Evolutionary conservation across 2,113 vertebrate species (phyloP).

Genomic region (Columbina picui): DNA sequence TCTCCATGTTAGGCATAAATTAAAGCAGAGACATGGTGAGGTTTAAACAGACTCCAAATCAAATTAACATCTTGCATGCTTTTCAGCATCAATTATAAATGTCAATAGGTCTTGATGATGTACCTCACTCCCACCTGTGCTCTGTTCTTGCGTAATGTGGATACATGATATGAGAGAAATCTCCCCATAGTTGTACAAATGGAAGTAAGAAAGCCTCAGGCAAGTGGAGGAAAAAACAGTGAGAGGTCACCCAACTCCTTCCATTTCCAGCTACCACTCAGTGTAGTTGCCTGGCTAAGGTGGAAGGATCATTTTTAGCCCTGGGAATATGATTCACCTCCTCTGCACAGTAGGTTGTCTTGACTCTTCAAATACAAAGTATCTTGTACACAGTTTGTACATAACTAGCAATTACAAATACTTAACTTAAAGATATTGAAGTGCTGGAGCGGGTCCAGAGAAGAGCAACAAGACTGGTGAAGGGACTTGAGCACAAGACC

Average conservation of each 20-base stretch:
- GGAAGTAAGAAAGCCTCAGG: neutral
- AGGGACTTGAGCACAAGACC: no score
- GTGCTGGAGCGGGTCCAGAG: no score
- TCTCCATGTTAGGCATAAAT: accelerated
- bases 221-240: neutral
- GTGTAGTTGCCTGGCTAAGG: neutral
- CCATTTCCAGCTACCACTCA: neutral
- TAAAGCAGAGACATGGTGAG: neutral
- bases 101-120: neutral
- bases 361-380: neutral
- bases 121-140: neutral
- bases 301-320: neutral
- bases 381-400: neutral
- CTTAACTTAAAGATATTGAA: no score
- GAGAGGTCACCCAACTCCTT: neutral
- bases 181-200: neutral
- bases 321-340: neutral
- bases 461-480: no score
- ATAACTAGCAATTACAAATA: neutral
- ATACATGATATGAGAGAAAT: neutral
- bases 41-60: neutral
- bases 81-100: neutral
- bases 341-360: neutral
- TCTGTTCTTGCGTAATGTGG: neutral
- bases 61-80: neutral